phyloP scores from a whole-genome alignment of 2,797 vertebrate genomes.

The Manis pentadactyla region DNA sequence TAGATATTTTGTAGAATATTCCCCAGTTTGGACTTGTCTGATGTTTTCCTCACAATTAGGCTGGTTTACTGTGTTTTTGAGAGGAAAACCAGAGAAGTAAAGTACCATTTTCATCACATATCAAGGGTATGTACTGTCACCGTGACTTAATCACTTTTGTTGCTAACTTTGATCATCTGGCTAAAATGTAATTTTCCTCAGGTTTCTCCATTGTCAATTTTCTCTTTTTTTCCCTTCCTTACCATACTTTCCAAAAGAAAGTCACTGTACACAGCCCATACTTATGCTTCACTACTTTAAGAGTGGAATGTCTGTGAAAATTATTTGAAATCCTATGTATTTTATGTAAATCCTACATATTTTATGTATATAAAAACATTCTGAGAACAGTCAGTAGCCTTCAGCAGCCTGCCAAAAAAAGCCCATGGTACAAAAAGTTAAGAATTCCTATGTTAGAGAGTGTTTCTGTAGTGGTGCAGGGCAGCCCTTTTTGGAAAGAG shows the following conservation, averaged over 20 bases:
- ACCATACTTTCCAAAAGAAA: background rate
- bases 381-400: background rate
- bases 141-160: background rate
- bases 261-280: background rate
- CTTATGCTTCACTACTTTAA: background rate
- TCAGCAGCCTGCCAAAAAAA: background rate
- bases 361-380: background rate
- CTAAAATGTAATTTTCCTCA: too few species aligned
- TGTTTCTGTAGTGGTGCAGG: background rate
- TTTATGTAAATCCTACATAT: background rate
- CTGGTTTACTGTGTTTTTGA: background rate
- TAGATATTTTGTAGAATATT: background rate
- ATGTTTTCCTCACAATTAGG: background rate
- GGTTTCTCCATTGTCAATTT: background rate
- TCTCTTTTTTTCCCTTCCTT: background rate
- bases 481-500: background rate
- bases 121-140: background rate
- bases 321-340: background rate
- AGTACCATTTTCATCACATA: background rate
- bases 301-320: background rate
- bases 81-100: background rate
- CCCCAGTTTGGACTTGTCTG: background rate
- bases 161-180: background rate
- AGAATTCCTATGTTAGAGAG: background rate
- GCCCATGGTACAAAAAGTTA: background rate